Conservation (phyloP, 2,888 invertebrate species). For the Gymnoscelis rufifasciata region DNA sequence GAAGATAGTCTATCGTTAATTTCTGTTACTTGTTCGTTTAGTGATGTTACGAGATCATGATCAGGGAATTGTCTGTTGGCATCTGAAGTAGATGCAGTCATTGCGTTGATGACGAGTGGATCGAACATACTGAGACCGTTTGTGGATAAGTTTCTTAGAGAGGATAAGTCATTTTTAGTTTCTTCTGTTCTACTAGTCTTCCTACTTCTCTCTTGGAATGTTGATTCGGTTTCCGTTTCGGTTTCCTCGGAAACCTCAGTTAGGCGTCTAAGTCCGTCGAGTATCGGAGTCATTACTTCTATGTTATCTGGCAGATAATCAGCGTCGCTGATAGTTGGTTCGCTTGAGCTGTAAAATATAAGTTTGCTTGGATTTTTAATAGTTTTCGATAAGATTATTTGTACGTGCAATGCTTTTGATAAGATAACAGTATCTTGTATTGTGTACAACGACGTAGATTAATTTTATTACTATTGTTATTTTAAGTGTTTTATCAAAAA, state of each 20-base stretch:
- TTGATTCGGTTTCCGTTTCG: slow-evolving; percentile 40
- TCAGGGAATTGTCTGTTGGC: slow-evolving; percentile 63
- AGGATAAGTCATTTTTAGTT: slow-evolving; percentile 48
- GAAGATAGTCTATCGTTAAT: slow-evolving; percentile 70
- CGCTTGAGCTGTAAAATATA: slow-evolving; percentile 49
- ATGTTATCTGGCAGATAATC: slow-evolving; percentile 73
- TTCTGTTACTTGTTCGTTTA: slow-evolving; percentile 73
- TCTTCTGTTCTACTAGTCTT: slow-evolving; percentile 61
- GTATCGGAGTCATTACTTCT: slow-evolving; percentile 71
- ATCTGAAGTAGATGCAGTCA: slow-evolving; percentile 49
- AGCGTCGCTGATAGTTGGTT: slow-evolving; percentile 60
- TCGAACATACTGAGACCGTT: slow-evolving; percentile 75
- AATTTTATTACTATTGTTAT: too few species aligned
- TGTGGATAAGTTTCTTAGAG: slow-evolving; percentile 63
- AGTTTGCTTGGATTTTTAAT: background rate
- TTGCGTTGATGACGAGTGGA: slow-evolving; percentile 67
- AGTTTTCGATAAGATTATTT: background rate
- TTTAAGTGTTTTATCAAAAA: too few species aligned
- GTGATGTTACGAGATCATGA: slow-evolving; percentile 66
- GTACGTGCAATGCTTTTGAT: background rate
- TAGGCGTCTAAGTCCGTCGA: slow-evolving; percentile 64
- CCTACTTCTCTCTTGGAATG: slow-evolving; percentile 56
- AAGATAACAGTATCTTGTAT: background rate
- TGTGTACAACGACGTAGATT: background rate
- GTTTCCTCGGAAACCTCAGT: slow-evolving; percentile 44